These are phyloP conservation scores for Notiomystis cincta DNA, from an alignment of 2,113 vertebrate genomes.

Conservation along the genomic window DNA sequence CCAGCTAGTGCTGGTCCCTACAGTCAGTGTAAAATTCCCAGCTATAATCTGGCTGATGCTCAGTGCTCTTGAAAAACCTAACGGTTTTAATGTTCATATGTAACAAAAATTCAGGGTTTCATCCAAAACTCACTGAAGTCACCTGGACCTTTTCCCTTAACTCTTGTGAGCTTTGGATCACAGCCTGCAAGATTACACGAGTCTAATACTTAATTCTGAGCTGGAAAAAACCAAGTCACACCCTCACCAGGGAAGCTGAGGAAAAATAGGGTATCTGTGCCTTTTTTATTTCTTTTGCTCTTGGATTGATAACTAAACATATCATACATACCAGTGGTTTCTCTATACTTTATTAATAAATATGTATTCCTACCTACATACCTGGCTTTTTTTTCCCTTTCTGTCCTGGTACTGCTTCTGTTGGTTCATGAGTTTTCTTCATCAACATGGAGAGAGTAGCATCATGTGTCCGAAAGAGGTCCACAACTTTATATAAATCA, in stretches of 20 bases:
- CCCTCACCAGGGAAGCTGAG: neutral
- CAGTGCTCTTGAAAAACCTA: conserved; percentile 9
- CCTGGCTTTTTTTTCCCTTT: conserved; percentile 94
- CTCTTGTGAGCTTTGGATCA: conserved; percentile 56
- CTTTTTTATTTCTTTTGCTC: neutral
- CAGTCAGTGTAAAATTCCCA: neutral
- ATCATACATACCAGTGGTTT: neutral
- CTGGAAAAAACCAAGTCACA: conserved; percentile 24
- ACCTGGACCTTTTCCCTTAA: conserved; percentile 55
- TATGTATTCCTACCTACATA: conserved; percentile 52
- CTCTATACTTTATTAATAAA: neutral
- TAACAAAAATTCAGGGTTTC: conserved; percentile 46
- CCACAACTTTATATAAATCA: conserved; percentile 93
- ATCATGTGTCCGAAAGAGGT: conserved; percentile 92
- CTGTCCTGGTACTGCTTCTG: conserved; percentile 89
- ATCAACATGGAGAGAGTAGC: conserved; percentile 94
- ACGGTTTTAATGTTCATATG: conserved; percentile 20
- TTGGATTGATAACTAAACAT: neutral
- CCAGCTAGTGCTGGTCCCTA: neutral
- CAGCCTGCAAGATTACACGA: conserved; percentile 21
- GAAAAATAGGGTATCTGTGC: neutral
- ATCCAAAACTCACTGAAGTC: conserved; percentile 63
- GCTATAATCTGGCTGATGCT: neutral
- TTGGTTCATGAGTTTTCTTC: conserved; percentile 87
- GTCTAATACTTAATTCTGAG: conserved; percentile 32